Evolutionary conservation across 2,113 vertebrate species (phyloP).

Genomic region (Neogobius melanostomus): DNA sequence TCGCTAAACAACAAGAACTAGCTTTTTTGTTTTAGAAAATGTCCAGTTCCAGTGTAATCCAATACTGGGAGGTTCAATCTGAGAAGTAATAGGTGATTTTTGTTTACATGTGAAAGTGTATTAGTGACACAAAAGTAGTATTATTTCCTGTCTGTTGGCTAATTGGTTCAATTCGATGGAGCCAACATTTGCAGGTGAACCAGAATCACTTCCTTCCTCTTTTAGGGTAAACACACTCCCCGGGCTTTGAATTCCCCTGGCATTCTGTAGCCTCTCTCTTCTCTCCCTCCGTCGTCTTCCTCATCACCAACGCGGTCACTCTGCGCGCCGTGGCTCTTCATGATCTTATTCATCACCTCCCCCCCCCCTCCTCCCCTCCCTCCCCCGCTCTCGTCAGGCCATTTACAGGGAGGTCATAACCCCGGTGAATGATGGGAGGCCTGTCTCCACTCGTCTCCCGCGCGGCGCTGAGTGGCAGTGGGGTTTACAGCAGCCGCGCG

Average conservation of each 20-base stretch:
- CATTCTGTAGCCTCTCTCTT: background rate
- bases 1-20: too few relatives aligned
- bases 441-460: conserved; percentile 24
- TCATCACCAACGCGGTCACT: conserved; percentile 14
- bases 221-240: too few relatives aligned
- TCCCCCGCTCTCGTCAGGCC: conserved; percentile 48
- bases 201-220: too few relatives aligned
- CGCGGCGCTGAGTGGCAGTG: conserved; percentile 7
- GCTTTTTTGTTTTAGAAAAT: too few relatives aligned
- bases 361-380: conserved; percentile 35
- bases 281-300: conserved; percentile 14
- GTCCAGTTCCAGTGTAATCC: too few relatives aligned
- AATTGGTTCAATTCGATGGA: too few relatives aligned
- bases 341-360: conserved; percentile 43
- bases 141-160: too few relatives aligned
- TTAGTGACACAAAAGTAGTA: too few relatives aligned
- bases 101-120: too few relatives aligned
- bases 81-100: too few relatives aligned
- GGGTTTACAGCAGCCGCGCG: conserved; percentile 16
- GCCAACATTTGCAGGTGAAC: too few relatives aligned
- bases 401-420: conserved; percentile 74
- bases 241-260: background rate
- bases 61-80: too few relatives aligned
- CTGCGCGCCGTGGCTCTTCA: conserved; percentile 23
- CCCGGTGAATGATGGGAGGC: conserved; percentile 71